These are phyloP conservation scores for Unio pictorum DNA, from an alignment of 2,888 invertebrate genomes.

Conservation along the genomic window DNA sequence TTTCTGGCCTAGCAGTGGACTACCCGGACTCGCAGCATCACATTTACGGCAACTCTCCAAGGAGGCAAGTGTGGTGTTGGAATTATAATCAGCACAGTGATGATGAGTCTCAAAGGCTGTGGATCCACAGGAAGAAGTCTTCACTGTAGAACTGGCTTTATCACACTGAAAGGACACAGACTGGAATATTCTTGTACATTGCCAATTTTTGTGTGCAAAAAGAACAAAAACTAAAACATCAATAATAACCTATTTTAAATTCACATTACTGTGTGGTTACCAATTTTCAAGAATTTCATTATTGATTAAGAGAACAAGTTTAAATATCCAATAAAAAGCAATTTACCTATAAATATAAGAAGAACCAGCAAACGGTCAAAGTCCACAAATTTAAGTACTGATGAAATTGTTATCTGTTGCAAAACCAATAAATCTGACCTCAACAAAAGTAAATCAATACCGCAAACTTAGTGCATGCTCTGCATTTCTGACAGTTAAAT, in stretches of 20 bases:
- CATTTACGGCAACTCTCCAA: constrained; percentile 49
- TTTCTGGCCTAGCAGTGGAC: constrained; percentile 5
- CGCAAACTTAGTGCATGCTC: no score
- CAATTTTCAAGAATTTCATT: no score
- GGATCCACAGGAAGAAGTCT: constrained; percentile 21
- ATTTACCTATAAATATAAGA: no score
- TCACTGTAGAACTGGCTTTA: constrained; percentile 30
- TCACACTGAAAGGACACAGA: constrained; percentile 38
- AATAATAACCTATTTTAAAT: not conserved
- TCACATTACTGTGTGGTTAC: no score
- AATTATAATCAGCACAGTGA: constrained; percentile 46
- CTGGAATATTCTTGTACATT: not conserved
- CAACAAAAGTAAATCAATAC: no score
- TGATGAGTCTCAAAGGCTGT: constrained; percentile 21
- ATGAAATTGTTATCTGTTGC: no score
- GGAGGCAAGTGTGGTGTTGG: constrained; percentile 47
- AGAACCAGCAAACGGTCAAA: no score
- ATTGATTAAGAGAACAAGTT: no score
- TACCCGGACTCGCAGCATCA: constrained; percentile 12
- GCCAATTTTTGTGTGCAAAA: not conserved
- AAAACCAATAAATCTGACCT: no score
- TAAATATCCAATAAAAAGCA: no score
- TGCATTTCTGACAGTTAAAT: no score
- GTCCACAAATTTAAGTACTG: no score
- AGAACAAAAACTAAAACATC: not conserved